A percentile compares a stretch with the other conserved stretches of the same genome.
phyloP scores from a whole-genome alignment of 2,888 invertebrate genomes.

The Notocelia uddmanniana region DNA sequence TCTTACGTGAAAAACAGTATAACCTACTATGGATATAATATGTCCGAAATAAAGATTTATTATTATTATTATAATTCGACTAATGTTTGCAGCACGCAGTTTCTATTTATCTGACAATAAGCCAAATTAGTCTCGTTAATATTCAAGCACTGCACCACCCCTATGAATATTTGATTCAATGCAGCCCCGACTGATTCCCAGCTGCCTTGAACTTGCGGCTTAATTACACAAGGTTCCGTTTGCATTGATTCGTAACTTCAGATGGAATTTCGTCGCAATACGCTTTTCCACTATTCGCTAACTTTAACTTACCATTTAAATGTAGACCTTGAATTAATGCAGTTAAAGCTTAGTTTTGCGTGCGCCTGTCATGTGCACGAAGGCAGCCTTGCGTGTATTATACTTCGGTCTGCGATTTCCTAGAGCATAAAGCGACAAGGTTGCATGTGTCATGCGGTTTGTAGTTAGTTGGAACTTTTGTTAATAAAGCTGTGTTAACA shows the following conservation, averaged over 20 bases:
- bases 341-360: neutral
- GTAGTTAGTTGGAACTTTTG: slow-evolving; percentile 8
- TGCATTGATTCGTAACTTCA: slow-evolving; percentile 13
- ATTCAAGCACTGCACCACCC: slow-evolving; percentile 15
- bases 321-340: neutral
- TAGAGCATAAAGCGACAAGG: slow-evolving; percentile 10
- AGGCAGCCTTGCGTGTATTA: slow-evolving; percentile 7
- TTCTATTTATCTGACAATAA: no score
- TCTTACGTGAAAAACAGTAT: no score
- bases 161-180: slow-evolving; percentile 2
- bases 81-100: no score
- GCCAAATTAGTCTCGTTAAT: neutral
- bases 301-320: neutral
- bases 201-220: slow-evolving; percentile 31
- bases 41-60: no score
- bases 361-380: neutral
- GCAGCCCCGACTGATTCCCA: neutral
- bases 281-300: slow-evolving; percentile 9
- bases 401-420: slow-evolving; percentile 1
- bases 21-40: no score
- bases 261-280: slow-evolving; percentile 31
- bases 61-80: no score
- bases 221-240: slow-evolving; percentile 37
- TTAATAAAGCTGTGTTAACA: neutral
- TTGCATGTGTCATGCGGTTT: neutral